These are phyloP conservation scores for Cremastinae sp. DNA, from an alignment of 2,888 invertebrate species.

Conservation along the genomic window DNA sequence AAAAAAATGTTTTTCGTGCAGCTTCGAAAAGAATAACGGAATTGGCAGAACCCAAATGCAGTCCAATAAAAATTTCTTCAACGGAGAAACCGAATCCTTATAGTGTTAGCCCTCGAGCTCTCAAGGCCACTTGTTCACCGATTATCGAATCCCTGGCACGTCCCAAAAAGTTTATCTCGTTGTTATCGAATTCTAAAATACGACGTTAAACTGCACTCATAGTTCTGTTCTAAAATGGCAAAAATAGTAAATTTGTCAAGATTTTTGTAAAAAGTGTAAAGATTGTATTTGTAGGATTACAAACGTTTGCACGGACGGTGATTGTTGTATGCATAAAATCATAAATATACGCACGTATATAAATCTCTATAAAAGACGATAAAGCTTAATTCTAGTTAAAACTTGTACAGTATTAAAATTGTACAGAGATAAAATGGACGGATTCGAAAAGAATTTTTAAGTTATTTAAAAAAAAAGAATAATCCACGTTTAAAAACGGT, in stretches of 20 bases:
- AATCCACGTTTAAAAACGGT: not conserved
- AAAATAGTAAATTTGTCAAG: not conserved
- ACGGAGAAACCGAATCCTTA: slow-evolving; percentile 80
- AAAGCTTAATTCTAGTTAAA: slow-evolving; percentile 54
- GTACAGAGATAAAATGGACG: slow-evolving; percentile 65
- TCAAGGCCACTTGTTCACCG: slow-evolving; percentile 71
- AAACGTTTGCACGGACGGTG: slow-evolving; percentile 47
- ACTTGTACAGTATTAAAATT: slow-evolving; percentile 48
- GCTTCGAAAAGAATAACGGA: slow-evolving; percentile 64
- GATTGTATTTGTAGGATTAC: slow-evolving; percentile 48
- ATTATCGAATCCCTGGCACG: slow-evolving; percentile 70
- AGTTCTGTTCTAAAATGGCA: not conserved
- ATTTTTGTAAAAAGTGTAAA: slow-evolving; percentile 39
- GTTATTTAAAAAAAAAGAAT: slow-evolving; percentile 8
- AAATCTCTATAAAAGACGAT: slow-evolving; percentile 48
- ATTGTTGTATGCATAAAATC: slow-evolving; percentile 35
- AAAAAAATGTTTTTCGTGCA: slow-evolving; percentile 15
- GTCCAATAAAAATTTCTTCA: slow-evolving; percentile 70
- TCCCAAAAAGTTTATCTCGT: slow-evolving; percentile 36
- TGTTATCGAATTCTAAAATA: slow-evolving; percentile 1
- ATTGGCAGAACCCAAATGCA: slow-evolving; percentile 74
- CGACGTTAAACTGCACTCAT: slow-evolving; percentile 14
- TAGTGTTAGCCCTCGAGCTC: slow-evolving; percentile 70
- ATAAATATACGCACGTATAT: slow-evolving; percentile 40
- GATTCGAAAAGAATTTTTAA: slow-evolving; percentile 46